A percentile compares a stretch with the other conserved stretches of the same genome.
phyloP scores from a whole-genome alignment of 2,113 vertebrate species.

The Halichoerus grypus region DNA sequence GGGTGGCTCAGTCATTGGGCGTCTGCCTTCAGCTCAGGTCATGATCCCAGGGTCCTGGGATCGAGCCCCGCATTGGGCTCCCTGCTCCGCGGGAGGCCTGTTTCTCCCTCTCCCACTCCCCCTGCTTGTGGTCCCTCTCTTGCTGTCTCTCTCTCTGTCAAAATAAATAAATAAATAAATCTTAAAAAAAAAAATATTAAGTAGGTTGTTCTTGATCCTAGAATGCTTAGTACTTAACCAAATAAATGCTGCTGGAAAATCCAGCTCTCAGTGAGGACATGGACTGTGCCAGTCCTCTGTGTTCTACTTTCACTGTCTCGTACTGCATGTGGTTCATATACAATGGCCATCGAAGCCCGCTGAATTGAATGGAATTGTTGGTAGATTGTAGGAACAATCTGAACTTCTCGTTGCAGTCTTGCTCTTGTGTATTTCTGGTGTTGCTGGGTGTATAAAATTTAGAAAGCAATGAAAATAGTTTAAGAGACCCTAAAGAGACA shows the following conservation, averaged over 20 bases:
- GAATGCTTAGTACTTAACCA: conserved; percentile 16
- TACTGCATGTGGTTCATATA: background rate
- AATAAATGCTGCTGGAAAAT: background rate
- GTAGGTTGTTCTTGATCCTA: background rate
- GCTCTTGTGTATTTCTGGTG: conserved; percentile 16
- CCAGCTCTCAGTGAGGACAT: background rate
- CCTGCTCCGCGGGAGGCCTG: too few relatives aligned
- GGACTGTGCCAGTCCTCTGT: background rate
- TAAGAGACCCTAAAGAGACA: conserved; percentile 64
- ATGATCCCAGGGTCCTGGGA: too few relatives aligned
- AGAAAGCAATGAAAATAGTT: conserved; percentile 70
- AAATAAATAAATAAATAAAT: too few relatives aligned
- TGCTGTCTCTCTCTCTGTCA: too few relatives aligned
- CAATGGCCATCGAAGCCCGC: accelerated
- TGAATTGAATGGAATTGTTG: background rate
- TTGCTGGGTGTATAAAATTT: conserved; percentile 56
- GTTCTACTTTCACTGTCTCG: background rate
- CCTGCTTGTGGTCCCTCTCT: too few relatives aligned
- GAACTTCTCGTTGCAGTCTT: background rate
- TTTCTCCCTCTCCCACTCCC: too few relatives aligned
- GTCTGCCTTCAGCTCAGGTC: too few relatives aligned
- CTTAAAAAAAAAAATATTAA: background rate
- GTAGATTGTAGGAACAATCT: background rate
- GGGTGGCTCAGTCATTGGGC: too few relatives aligned
- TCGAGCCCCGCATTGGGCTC: too few relatives aligned